These are phyloP conservation scores for Limenitis camilla DNA, from an alignment of 2,888 invertebrate genomes.

Conservation along the genomic window DNA sequence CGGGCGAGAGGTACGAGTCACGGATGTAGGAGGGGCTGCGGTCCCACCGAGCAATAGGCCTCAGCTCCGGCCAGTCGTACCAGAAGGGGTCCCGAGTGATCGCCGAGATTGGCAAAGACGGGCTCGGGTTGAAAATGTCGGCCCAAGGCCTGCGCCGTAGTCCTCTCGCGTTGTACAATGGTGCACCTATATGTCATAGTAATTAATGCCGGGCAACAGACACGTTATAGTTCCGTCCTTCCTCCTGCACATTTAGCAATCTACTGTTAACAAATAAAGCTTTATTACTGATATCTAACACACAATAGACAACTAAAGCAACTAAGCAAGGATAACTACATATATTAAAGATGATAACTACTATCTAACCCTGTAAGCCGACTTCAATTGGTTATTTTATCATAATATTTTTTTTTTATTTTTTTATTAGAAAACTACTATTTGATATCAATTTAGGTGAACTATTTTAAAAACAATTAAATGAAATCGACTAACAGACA, in stretches of 20 bases:
- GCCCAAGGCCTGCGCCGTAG: slow-evolving; percentile 73
- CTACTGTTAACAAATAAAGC: slow-evolving; percentile 13
- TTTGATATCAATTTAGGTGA: too few relatives aligned
- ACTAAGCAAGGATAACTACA: neutral
- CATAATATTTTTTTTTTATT: too few relatives aligned
- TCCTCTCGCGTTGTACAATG: slow-evolving; percentile 81
- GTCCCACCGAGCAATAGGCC: slow-evolving; percentile 83
- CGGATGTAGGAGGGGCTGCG: slow-evolving; percentile 85
- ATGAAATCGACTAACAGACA: too few relatives aligned
- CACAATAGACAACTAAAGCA: slow-evolving; percentile 1
- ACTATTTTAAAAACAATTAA: too few relatives aligned
- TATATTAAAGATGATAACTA: neutral
- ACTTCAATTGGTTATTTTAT: too few relatives aligned
- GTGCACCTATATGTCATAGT: slow-evolving; percentile 75
- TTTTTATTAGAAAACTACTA: neutral
- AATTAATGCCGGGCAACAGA: slow-evolving; percentile 58
- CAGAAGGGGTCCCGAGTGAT: slow-evolving; percentile 93
- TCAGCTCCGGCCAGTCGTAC: slow-evolving; percentile 87
- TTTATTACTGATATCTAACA: slow-evolving; percentile 13
- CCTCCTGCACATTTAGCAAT: slow-evolving; percentile 36
- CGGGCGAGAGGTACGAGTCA: slow-evolving; percentile 91
- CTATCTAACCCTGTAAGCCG: too few relatives aligned
- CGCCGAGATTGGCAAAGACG: slow-evolving; percentile 83
- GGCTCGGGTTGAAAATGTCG: slow-evolving; percentile 87
- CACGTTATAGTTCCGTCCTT: slow-evolving; percentile 53